Conservation (phyloP, 2,113 vertebrate genomes). For the Garra rufa region DNA sequence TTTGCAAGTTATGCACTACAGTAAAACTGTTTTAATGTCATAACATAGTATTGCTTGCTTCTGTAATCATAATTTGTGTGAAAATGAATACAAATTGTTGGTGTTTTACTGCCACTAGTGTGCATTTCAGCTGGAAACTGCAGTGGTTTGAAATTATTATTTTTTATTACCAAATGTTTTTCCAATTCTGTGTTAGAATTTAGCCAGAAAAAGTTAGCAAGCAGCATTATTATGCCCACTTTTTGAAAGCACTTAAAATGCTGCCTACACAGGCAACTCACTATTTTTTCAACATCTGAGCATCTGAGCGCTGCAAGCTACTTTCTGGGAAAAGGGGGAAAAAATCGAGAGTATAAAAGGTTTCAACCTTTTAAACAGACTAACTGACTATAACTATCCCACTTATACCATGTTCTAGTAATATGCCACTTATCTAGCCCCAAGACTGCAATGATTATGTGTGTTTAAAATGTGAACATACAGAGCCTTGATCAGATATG, state of each 20-base stretch:
- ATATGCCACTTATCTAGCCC: background rate
- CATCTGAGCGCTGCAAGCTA: background rate
- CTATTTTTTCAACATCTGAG: background rate
- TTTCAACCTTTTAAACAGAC: slow-evolving; percentile 1
- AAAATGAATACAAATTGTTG: background rate
- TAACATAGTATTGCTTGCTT: background rate
- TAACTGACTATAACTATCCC: background rate
- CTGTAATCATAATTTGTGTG: background rate
- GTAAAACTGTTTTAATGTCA: background rate
- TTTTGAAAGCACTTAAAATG: background rate
- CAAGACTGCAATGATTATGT: slow-evolving; percentile 2
- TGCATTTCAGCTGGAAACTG: too few relatives aligned
- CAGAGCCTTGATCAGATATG: slow-evolving; percentile 8
- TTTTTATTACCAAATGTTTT: background rate
- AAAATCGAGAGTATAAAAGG: background rate
- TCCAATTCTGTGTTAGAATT: background rate
- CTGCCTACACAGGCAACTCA: background rate
- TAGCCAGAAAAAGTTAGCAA: background rate
- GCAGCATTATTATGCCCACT: background rate
- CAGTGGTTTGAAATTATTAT: background rate
- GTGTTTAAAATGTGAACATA: background rate
- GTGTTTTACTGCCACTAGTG: too few relatives aligned
- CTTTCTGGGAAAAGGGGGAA: background rate
- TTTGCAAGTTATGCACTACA: background rate
- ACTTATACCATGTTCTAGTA: background rate